phyloP scores from a whole-genome alignment of 1,140 invertebrate genomes.

The Heliconius melpomene region DNA sequence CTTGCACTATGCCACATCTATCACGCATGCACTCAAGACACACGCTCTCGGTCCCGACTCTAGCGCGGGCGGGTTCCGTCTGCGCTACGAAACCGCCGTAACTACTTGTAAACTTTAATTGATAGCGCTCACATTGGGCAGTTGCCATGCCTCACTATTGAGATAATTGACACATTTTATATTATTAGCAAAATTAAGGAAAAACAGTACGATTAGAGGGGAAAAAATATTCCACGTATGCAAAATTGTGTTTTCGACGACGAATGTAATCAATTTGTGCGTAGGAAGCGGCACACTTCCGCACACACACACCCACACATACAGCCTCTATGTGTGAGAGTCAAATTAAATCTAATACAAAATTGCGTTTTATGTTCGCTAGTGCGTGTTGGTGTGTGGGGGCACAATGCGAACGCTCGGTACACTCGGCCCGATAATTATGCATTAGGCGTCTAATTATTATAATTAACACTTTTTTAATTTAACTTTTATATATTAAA shows the following conservation, averaged over 20 bases:
- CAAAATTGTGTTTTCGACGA: constrained; percentile 37
- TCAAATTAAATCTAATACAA: constrained; percentile 82
- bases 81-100: constrained; percentile 1
- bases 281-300: constrained; percentile 70
- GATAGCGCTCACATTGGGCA: background rate
- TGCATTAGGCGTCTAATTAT: constrained; percentile 50
- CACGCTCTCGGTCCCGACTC: background rate
- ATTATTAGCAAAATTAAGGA: constrained; percentile 4
- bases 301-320: constrained; percentile 57
- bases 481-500: background rate
- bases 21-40: constrained; percentile 61
- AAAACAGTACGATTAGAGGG: constrained; percentile 12
- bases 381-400: constrained; percentile 71
- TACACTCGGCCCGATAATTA: constrained; percentile 62
- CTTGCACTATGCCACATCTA: constrained; percentile 48
- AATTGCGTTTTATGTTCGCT: constrained; percentile 80
- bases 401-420: constrained; percentile 68
- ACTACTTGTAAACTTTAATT: constrained; percentile 7
- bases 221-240: constrained; percentile 24
- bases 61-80: constrained; percentile 14
- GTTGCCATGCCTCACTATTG: background rate
- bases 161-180: constrained; percentile 8
- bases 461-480: constrained; percentile 23
- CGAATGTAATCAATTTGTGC: constrained; percentile 79
- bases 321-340: constrained; percentile 49